Percentiles rank a stretch among this genome's conserved stretches.
phyloP scores from a whole-genome alignment of 2,797 vertebrate species.

The Helicolenus hilgendorfi region DNA sequence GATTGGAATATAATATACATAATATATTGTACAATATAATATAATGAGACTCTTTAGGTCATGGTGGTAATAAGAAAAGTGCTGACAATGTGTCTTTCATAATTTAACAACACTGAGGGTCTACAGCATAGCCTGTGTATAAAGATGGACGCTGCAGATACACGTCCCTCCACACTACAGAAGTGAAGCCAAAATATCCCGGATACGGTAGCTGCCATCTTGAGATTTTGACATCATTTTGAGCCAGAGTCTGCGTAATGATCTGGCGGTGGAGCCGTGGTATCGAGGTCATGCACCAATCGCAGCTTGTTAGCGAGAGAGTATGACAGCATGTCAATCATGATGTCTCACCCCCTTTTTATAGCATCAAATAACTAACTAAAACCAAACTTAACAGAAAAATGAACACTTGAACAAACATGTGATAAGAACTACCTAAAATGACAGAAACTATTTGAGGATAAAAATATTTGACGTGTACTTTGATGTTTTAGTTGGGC shows the following conservation, averaged over 20 bases:
- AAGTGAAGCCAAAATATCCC: background rate
- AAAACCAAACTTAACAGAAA: background rate
- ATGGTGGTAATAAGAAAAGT: background rate
- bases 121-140: background rate
- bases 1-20: background rate
- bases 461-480: background rate
- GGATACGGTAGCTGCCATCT: background rate
- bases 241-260: background rate
- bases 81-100: background rate
- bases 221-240: background rate
- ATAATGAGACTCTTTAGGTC: background rate
- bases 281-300: background rate
- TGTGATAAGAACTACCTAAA: background rate
- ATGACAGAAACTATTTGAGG: background rate
- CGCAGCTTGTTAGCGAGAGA: background rate
- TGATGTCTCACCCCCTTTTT: background rate
- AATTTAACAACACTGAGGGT: background rate
- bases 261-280: background rate
- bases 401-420: background rate
- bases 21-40: too few species aligned
- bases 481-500: background rate
- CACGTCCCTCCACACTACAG: background rate
- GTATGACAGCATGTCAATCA: background rate
- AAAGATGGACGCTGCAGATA: background rate
- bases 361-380: background rate